phyloP scores from a whole-genome alignment of 2,113 vertebrate species.

The Apaloderma vittatum region DNA sequence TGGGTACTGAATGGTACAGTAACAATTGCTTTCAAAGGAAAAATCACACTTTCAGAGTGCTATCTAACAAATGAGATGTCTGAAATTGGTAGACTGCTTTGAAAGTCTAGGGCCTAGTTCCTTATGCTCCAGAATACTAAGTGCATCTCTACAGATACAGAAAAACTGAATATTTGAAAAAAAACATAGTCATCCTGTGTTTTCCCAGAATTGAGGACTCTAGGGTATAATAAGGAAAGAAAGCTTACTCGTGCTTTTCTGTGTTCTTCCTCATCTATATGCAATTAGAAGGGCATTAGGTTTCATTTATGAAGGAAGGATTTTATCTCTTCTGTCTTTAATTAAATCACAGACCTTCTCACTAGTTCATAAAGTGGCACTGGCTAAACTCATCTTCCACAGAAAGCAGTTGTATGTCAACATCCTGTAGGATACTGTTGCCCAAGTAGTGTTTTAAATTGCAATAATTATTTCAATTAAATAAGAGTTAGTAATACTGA shows the following conservation, averaged over 20 bases:
- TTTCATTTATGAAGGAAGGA: constrained; percentile 42
- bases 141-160: not conserved
- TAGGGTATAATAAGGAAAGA: constrained; percentile 9
- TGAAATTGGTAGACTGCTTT: not conserved
- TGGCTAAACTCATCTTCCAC: not conserved
- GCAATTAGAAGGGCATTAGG: constrained; percentile 11
- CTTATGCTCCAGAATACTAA: not conserved
- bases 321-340: constrained; percentile 43
- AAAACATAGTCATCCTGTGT: constrained; percentile 14
- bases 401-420: not conserved
- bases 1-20: not conserved
- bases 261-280: not conserved
- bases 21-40: not conserved
- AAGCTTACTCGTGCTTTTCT: not conserved
- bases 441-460: not conserved
- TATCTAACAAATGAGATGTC: not conserved
- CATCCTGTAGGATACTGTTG: not conserved
- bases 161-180: constrained; percentile 5
- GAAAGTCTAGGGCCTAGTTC: not conserved
- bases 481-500: not conserved
- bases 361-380: not conserved
- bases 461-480: constrained; percentile 34
- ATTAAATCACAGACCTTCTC: constrained; percentile 51
- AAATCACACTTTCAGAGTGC: not conserved
- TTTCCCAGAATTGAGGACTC: constrained; percentile 35